Conservation (phyloP, 1,140 invertebrate genomes). For the Popillia japonica region DNA sequence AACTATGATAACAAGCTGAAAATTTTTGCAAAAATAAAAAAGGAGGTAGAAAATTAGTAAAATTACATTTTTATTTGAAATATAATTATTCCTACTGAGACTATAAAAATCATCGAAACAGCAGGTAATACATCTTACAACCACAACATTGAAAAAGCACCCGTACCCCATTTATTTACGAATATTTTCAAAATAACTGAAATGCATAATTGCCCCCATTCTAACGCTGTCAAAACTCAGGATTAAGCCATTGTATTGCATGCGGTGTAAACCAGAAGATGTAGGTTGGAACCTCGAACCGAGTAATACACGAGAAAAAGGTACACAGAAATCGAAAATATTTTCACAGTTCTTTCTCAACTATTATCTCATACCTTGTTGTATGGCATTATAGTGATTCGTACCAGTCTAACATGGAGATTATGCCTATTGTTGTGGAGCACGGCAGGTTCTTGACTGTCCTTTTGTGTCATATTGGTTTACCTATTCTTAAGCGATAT, state of each 20-base stretch:
- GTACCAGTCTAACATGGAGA: slow-evolving; percentile 2
- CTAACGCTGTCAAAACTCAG: slow-evolving; percentile 51
- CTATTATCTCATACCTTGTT: slow-evolving; percentile 42
- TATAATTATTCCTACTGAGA: too few relatives aligned
- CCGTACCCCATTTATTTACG: slow-evolving; percentile 45
- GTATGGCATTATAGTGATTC: slow-evolving; percentile 24
- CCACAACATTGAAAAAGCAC: neutral
- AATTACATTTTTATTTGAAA: too few relatives aligned
- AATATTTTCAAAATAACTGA: slow-evolving; percentile 45
- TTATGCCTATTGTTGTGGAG: slow-evolving; percentile 31
- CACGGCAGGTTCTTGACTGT: slow-evolving; percentile 48
- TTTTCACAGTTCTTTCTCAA: slow-evolving; percentile 27
- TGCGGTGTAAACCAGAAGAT: neutral
- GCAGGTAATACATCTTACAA: too few relatives aligned
- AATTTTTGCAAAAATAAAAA: too few relatives aligned
- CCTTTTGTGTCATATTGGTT: slow-evolving; percentile 49
- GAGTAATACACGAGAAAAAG: slow-evolving; percentile 42
- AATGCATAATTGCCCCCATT: slow-evolving; percentile 51
- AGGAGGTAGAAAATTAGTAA: too few relatives aligned
- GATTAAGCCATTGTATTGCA: slow-evolving; percentile 49
- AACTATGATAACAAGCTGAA: too few relatives aligned
- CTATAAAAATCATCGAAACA: too few relatives aligned
- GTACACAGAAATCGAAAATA: slow-evolving; percentile 37
- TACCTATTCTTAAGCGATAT: slow-evolving; percentile 40
- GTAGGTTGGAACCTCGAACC: neutral